Evolutionary conservation across 2,113 vertebrate genomes (phyloP), one percentile per base, ranked within the genome.

Genomic region (Dicaeum eximium): DNA sequence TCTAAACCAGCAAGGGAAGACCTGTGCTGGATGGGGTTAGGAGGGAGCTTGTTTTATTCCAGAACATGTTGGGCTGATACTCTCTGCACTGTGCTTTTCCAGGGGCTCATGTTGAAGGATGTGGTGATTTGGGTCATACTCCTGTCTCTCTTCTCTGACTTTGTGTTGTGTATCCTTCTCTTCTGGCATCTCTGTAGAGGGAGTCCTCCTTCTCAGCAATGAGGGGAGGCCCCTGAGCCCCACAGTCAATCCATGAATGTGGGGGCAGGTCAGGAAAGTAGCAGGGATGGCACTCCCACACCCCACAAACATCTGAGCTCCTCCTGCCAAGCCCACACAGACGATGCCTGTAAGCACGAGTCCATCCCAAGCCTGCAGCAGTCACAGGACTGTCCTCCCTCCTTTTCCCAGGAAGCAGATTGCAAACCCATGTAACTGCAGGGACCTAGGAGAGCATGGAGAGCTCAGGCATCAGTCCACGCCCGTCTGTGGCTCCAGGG

Each of bases 371-470:
- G 51, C 72, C 61, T 80, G 67, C 86, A 93, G 72, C 72, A 78
- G 33, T 47, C 80, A 56, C 64, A 90, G 70, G 33, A 74, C 47
- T 0, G 0, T 48, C 19, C 27, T 92, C 47, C 24, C 28, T 91
- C 30, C 56, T 62, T 79, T 95, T 91, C 80, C 65, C 67, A 81
- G 61, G 83, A 80, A 86, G 47, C 38, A 91, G 69, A 95, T 4
- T 92, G 94, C 80, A 93, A 97, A 92, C 45, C 21, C 48, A 16
- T 7, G 27, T 33, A 93, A 88, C 75, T 24, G 0, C 75, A 65
- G 88, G 21, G 82, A 82, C 31, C 9, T n/a, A 77, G 67, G 58
- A 78, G 64, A 22, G 48, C 40, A 15, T 16, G 51, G 70, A 83
- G 5, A 51, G 47, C 75, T 78, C 80, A 58, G 72, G 35, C 75